A percentile compares a stretch with the other conserved stretches of the same genome.
These are phyloP conservation scores for Falco concolor DNA, from an alignment of 2,797 vertebrate species.

Conservation along the genomic window DNA sequence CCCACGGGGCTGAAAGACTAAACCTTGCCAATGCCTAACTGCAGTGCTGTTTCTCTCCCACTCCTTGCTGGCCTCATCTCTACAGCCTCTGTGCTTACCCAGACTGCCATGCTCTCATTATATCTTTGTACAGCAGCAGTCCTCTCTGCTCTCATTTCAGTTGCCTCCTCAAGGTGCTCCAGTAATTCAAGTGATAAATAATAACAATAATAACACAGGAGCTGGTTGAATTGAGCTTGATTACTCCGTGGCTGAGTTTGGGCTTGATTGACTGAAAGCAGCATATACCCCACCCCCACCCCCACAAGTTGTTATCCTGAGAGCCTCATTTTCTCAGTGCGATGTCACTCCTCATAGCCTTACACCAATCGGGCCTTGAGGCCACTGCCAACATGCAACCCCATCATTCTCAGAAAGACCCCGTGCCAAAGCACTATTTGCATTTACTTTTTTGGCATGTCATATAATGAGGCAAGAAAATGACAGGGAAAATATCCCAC, in stretches of 20 bases:
- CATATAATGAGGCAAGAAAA: conserved; percentile 11
- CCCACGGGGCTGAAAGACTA: neutral
- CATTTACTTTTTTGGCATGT: neutral
- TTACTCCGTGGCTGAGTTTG: conserved; percentile 27
- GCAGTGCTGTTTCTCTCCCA: neutral
- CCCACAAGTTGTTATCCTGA: conserved; percentile 12
- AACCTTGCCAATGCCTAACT: neutral
- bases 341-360: neutral
- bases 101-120: neutral
- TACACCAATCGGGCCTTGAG: neutral
- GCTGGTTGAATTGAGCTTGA: conserved; percentile 59
- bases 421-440: neutral
- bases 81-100: neutral
- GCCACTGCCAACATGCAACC: neutral
- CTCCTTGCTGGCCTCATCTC: neutral
- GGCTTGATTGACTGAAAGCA: conserved; percentile 59
- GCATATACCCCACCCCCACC: neutral
- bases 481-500: neutral
- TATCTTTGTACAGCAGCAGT: conserved; percentile 3
- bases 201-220: conserved; percentile 61
- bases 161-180: conserved; percentile 56
- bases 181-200: conserved; percentile 64
- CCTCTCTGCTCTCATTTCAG: neutral
- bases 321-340: conserved; percentile 39
- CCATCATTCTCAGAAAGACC: conserved; percentile 2